Evolutionary conservation across 1,140 invertebrate genomes (phyloP), one percentile per base, ranked within the genome.

Genomic region (Aphis gossypii): DNA sequence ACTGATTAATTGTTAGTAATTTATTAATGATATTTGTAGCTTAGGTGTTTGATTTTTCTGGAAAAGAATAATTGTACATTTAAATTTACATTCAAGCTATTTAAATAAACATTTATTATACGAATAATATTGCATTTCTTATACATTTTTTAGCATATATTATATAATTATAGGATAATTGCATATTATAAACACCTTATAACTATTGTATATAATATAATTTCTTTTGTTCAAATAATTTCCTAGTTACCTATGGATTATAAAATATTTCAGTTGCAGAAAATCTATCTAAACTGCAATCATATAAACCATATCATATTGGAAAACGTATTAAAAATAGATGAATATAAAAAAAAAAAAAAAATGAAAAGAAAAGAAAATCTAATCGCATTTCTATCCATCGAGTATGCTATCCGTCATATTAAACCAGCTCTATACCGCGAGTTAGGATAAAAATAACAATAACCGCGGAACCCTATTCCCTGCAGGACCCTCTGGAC

Each of bases 401-500:
- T 51, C 48, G 48, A 25, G 35, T 93, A 84, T 20, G 76, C 91
- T 92, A 93, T 93, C 92, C 92, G 92, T 93, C 92, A 93, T 93
- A 93, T 93, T 86, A 86, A 44, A 90, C 89, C 82, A n/a, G 60
- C 60, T 76, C 60, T 23, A 60, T 93, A 14, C 83, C 48, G 14
- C 20, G 38, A 56, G 92, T 48, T 86, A 54, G 92, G 82, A 84
- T 93, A 93, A 93, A 93, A 93, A 93, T 86, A 93, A 86, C 92
- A 56, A 86, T 93, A 92, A 56, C 82, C 48, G 1, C 35, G 46
- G 68, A 54, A 54, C 91, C 48, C 90, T 82, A 83, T 92, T 82
- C 46, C 68, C 68, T 48, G 60, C 46, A 38, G 76, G n/a, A 51
- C 91, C 91, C 91, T 92, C 91, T 25, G 35, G 41, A 82, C 90